Base-by-base conservation (phyloP, 2,888 invertebrate genomes). In the Herminia tarsipennalis region DNA sequence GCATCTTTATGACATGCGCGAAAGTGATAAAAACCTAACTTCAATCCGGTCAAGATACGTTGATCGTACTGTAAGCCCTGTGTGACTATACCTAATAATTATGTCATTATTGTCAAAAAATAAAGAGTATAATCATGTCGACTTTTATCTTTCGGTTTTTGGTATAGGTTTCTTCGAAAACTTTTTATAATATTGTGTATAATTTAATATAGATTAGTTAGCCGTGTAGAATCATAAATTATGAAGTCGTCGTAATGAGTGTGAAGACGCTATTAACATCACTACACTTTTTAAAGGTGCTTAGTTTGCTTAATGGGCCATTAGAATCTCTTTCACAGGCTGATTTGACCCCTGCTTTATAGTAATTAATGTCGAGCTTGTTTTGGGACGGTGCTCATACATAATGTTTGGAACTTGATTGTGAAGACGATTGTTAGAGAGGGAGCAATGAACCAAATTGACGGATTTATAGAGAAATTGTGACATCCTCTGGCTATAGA, bases 231-330 rank as follows among this genome's bases (percentile, higher is more conserved):
- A 65, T 59, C 56, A 75, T 82, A 79, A 81, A 81, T 82, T 73
- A 78, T 68, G 58, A 66, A n/a, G n/a, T n/a, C 62, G 64, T 71
- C 61, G 57, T 82, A 74, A 78, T 76, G 78, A 76, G 76, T 72
- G 71, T 76, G 71, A 76, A 81, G 76, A 73, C 53, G 73, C 68
- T 66, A 67, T 73, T 73, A 78, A 78, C 70, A 66, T 66, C 66
- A 51, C 32, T 58, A 52, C 48, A 58, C 55, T 53, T 63, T 66
- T 66, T 51, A 44, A 68, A 61, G 58, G 61, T 70, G 62, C 57
- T 69, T 66, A 61, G 56, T 73, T 66, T 61, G 54, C 57, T 67
- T 77, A 77, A 76, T 77, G 65, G 68, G 38, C 70, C 65, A 74
- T 78, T 76, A 77, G 55, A 69, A 48, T 58, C 55, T 71, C 53